A percentile compares a stretch with the other conserved stretches of the same genome.
Evolutionary conservation across 2,888 invertebrate genomes (phyloP).

Genomic region (Alloscopus bannaensis): DNA sequence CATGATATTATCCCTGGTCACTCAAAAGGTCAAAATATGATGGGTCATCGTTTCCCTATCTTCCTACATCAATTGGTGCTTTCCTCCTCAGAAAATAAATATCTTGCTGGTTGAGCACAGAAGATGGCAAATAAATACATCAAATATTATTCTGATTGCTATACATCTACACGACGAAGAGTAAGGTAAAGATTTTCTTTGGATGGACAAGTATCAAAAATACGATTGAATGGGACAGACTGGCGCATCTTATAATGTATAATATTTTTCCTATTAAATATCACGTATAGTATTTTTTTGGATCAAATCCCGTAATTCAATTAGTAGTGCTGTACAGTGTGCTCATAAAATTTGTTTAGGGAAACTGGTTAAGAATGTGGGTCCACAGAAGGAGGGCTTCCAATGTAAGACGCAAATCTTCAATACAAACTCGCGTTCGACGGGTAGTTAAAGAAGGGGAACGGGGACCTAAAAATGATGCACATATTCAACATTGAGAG

Average conservation of each 20-base stretch:
- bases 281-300: too few relatives aligned
- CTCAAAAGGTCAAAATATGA: slow-evolving; percentile 15
- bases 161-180: too few relatives aligned
- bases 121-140: too few relatives aligned
- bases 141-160: too few relatives aligned
- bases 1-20: slow-evolving; percentile 15
- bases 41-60: background rate
- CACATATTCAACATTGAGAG: background rate
- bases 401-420: slow-evolving; percentile 47
- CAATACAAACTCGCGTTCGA: slow-evolving; percentile 45
- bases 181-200: too few relatives aligned
- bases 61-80: too few relatives aligned
- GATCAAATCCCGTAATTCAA: too few relatives aligned
- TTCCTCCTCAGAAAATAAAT: background rate
- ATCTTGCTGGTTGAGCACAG: too few relatives aligned
- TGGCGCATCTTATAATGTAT: slow-evolving; percentile 24
- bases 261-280: background rate
- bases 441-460: slow-evolving; percentile 7
- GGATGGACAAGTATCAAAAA: background rate
- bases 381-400: slow-evolving; percentile 49
- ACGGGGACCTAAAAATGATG: slow-evolving; percentile 13
- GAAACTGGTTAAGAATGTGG: slow-evolving; percentile 43
- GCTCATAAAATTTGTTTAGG: too few relatives aligned
- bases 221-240: slow-evolving; percentile 40
- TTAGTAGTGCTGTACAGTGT: too few relatives aligned